Evolutionary conservation across 2,797 vertebrate species (phyloP).

Genomic region (Trichosurus vulpecula): DNA sequence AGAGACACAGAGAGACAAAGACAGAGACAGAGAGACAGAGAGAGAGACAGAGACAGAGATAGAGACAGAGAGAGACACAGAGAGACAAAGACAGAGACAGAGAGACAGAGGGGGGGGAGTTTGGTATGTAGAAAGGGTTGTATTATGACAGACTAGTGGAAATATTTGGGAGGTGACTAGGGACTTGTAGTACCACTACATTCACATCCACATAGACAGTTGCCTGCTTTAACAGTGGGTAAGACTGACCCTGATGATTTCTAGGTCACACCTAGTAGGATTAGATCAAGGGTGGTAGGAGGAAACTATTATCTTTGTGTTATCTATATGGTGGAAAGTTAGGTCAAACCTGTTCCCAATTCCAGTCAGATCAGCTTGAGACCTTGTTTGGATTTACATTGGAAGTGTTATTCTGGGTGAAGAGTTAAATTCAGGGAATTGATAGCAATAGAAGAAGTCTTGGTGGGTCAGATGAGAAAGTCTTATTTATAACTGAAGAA

Average conservation of each 20-base stretch:
- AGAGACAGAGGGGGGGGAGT: no score
- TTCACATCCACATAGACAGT: neutral
- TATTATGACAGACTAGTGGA: neutral
- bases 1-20: no score
- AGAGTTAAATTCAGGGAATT: neutral
- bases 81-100: no score
- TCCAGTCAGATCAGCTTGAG: neutral
- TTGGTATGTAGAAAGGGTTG: neutral
- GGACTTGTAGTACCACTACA: neutral
- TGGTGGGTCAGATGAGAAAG: neutral
- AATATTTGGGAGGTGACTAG: neutral
- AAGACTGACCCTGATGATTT: neutral
- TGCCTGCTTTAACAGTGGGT: constrained; percentile 17
- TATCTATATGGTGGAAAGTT: neutral
- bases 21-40: no score
- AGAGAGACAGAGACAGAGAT: no score
- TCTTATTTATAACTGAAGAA: neutral
- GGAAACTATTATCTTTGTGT: neutral
- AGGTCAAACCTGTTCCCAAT: neutral
- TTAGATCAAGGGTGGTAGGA: neutral
- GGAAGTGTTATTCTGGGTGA: neutral
- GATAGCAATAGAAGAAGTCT: neutral
- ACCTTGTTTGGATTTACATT: neutral
- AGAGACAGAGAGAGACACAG: no score
- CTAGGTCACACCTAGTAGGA: neutral